Evolutionary conservation across 1,140 invertebrate genomes (phyloP).

Genomic region (Drosophila biarmipes): DNA sequence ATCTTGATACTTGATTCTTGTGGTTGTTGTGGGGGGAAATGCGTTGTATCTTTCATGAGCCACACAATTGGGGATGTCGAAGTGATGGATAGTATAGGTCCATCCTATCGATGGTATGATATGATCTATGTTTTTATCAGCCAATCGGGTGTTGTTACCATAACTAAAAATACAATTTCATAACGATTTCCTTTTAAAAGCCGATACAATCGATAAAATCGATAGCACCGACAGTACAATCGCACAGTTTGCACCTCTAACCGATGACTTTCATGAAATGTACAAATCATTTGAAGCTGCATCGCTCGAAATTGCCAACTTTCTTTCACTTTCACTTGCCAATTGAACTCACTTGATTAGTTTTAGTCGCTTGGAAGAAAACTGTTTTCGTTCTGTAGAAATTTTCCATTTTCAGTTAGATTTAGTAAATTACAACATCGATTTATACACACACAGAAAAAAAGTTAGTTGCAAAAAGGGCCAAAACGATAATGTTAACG

Average conservation of each 20-base stretch:
- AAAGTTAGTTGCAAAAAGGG: constrained; percentile 79
- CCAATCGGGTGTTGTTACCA: constrained; percentile 13
- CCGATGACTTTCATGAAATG: constrained; percentile 28
- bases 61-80: constrained; percentile 32
- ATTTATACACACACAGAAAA: constrained; percentile 78
- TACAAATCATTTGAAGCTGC: constrained; percentile 16
- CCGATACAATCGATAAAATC: constrained; percentile 9
- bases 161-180: constrained; percentile 4
- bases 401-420: constrained; percentile 62
- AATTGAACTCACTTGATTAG: constrained; percentile 83
- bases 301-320: constrained; percentile 69
- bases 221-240: constrained; percentile 21
- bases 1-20: constrained; percentile 5
- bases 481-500: constrained; percentile 54
- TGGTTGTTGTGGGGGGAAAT: constrained; percentile 27
- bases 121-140: constrained; percentile 23
- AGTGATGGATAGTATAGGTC: constrained; percentile 22
- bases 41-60: constrained; percentile 48
- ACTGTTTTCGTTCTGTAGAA: constrained; percentile 72
- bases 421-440: constrained; percentile 79
- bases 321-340: constrained; percentile 72
- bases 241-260: constrained; percentile 21
- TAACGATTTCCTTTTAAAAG: background rate
- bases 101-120: constrained; percentile 33
- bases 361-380: constrained; percentile 60